These are phyloP conservation scores for Pitangus sulphuratus DNA, from an alignment of 2,797 vertebrate genomes.

Conservation along the genomic window DNA sequence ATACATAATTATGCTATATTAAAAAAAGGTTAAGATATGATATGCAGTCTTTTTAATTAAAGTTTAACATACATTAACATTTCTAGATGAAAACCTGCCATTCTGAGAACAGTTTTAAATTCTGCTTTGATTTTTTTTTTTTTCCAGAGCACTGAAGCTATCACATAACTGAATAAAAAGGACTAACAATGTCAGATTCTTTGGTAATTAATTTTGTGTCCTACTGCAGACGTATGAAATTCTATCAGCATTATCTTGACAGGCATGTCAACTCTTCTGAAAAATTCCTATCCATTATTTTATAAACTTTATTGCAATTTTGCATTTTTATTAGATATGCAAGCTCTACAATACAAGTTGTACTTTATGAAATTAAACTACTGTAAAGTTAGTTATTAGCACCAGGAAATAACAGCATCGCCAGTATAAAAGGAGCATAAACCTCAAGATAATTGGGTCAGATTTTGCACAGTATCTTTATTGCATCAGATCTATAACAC, in stretches of 20 bases:
- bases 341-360: not conserved
- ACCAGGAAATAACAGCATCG: not conserved
- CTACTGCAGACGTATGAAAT: constrained; percentile 49
- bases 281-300: constrained; percentile 5
- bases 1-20: constrained; percentile 56
- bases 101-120: constrained; percentile 73
- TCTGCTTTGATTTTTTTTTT: constrained; percentile 71
- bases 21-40: constrained; percentile 70
- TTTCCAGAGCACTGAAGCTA: constrained; percentile 66
- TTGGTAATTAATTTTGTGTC: constrained; percentile 58
- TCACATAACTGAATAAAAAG: constrained; percentile 53
- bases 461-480: constrained; percentile 30
- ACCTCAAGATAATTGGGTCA: constrained; percentile 15
- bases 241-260: constrained; percentile 51
- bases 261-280: constrained; percentile 43
- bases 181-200: constrained; percentile 54
- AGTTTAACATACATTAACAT: constrained; percentile 77
- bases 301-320: constrained; percentile 13
- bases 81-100: constrained; percentile 77
- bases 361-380: constrained; percentile 24
- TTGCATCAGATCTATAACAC: not conserved
- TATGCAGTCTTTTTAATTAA: constrained; percentile 77
- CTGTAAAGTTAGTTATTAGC: not conserved
- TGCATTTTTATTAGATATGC: not conserved
- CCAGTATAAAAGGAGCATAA: not conserved